Evolutionary conservation across 1,140 invertebrate species (phyloP).

Genomic region (Penaeus japonicus): DNA sequence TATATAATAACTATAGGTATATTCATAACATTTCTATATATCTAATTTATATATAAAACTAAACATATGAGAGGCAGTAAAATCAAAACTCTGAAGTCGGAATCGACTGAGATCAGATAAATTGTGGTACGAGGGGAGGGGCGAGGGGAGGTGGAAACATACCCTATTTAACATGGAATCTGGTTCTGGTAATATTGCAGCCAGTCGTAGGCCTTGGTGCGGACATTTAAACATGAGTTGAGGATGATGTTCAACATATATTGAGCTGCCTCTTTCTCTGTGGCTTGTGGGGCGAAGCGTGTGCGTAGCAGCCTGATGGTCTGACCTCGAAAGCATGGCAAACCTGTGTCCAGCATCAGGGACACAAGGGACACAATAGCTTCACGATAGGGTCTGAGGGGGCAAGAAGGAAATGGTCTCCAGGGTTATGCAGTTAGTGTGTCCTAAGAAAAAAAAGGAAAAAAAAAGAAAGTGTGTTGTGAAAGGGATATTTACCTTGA

Average conservation of each 20-base stretch:
- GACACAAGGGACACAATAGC: conserved; percentile 96
- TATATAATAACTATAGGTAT: too few species aligned
- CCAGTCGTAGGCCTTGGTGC: conserved; percentile 97
- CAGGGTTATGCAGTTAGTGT: too few species aligned
- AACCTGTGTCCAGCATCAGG: conserved; percentile 96
- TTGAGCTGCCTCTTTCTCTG: conserved; percentile 91
- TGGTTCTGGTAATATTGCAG: conserved; percentile 99
- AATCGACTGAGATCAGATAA: neutral
- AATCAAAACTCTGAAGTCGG: too few species aligned
- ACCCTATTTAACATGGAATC: conserved; percentile 86
- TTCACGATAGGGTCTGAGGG: conserved; percentile 88
- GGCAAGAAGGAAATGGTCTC: too few species aligned
- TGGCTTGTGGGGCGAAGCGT: conserved; percentile 85
- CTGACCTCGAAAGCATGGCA: conserved; percentile 98
- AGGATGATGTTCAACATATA: conserved; percentile 94
- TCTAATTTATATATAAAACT: too few species aligned
- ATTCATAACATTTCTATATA: too few species aligned
- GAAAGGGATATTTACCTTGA: too few species aligned
- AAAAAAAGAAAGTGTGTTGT: too few species aligned
- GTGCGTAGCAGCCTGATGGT: conserved; percentile 91
- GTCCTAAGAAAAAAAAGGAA: too few species aligned
- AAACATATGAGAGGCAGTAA: too few species aligned
- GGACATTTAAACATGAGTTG: conserved; percentile 93
- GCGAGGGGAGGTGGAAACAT: neutral
- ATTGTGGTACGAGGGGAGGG: neutral